Evolutionary conservation across 1,140 invertebrate species (phyloP).

Genomic region (Heliconius nattereri): DNA sequence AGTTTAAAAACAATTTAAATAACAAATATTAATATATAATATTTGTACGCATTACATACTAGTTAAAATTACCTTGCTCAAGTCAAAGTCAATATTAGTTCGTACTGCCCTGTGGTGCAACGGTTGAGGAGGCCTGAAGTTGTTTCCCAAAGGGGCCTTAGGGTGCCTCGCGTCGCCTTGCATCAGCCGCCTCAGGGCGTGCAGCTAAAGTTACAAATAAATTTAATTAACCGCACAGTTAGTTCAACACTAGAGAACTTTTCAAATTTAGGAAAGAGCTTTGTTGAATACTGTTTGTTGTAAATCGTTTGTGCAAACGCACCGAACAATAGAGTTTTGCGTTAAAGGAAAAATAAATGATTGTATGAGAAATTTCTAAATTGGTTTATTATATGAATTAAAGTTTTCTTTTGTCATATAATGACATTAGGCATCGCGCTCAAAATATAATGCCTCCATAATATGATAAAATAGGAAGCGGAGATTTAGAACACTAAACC

Average conservation of each 20-base stretch:
- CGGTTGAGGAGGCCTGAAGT: slow-evolving; percentile 94
- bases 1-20: not conserved
- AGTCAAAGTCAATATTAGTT: slow-evolving; percentile 97
- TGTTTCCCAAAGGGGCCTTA: slow-evolving; percentile 95
- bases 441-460: too few relatives aligned
- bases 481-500: too few relatives aligned
- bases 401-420: too few relatives aligned
- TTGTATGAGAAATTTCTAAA: not conserved
- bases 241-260: slow-evolving; percentile 35
- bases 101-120: slow-evolving; percentile 94
- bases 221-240: slow-evolving; percentile 43
- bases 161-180: slow-evolving; percentile 92
- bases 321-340: not conserved
- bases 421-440: too few relatives aligned
- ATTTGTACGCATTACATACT: not conserved
- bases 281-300: slow-evolving; percentile 27
- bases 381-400: not conserved
- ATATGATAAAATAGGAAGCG: too few relatives aligned
- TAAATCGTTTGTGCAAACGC: slow-evolving; percentile 13
- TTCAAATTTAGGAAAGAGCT: slow-evolving; percentile 38
- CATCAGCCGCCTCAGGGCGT: slow-evolving; percentile 90
- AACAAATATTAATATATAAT: not conserved
- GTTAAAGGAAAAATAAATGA: not conserved
- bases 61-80: slow-evolving; percentile 84
- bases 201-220: slow-evolving; percentile 84